Percentiles rank a stretch among this genome's conserved stretches.
phyloP scores from a whole-genome alignment of 2,113 vertebrate genomes.

The Callorhinus ursinus region DNA sequence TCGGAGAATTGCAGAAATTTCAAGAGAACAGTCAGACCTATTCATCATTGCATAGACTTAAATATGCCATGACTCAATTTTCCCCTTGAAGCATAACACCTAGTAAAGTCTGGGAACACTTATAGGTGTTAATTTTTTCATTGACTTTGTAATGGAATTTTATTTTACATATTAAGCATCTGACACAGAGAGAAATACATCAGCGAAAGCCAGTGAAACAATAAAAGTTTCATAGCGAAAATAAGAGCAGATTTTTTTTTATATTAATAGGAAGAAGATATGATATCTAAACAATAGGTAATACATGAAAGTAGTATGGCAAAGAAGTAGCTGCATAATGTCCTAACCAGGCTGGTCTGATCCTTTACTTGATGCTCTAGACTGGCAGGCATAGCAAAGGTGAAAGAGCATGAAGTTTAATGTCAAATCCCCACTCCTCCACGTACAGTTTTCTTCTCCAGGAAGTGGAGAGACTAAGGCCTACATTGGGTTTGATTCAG shows the following conservation, averaged over 20 bases:
- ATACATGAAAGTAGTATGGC: neutral
- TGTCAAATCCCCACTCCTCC: neutral
- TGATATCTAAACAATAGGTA: neutral
- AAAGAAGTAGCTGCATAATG: neutral
- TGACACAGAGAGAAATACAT: neutral
- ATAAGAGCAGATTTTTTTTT: slow-evolving; percentile 26
- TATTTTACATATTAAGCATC: slow-evolving; percentile 54
- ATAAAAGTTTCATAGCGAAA: slow-evolving; percentile 32
- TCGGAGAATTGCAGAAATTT: slow-evolving; percentile 51
- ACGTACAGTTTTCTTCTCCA: neutral
- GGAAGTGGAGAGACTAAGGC: neutral
- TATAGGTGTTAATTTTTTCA: slow-evolving; percentile 67
- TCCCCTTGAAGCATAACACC: slow-evolving; percentile 69
- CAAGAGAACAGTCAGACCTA: slow-evolving; percentile 60
- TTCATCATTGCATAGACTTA: slow-evolving; percentile 59
- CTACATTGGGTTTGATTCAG: neutral
- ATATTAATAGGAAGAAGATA: neutral
- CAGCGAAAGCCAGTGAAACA: slow-evolving; percentile 50
- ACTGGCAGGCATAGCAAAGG: neutral
- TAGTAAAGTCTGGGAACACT: slow-evolving; percentile 73
- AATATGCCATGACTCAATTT: slow-evolving; percentile 61
- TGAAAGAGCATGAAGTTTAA: neutral
- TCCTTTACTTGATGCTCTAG: neutral
- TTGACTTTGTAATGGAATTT: slow-evolving; percentile 67
- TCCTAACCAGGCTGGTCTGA: neutral